These are phyloP conservation scores for Corvus moneduloides DNA, from an alignment of 2,113 vertebrate genomes.

Conservation along the genomic window DNA sequence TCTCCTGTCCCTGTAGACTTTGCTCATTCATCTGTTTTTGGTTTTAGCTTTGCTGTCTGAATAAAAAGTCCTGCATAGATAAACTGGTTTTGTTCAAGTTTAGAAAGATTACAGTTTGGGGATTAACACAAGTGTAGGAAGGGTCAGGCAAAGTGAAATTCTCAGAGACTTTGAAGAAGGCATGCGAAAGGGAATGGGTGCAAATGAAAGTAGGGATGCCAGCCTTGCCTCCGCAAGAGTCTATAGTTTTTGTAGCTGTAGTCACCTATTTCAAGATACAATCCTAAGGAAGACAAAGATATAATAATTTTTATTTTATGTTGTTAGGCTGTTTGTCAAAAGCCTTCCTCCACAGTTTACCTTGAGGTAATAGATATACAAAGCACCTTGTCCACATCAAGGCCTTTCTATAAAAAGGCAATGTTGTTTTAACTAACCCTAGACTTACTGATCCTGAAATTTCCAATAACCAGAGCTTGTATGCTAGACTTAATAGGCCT, in stretches of 20 bases:
- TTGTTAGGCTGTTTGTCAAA: neutral
- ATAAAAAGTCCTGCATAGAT: neutral
- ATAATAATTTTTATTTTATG: neutral
- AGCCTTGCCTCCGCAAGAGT: neutral
- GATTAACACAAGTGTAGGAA: neutral
- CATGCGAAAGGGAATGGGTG: neutral
- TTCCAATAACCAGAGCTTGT: neutral
- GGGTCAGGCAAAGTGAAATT: neutral
- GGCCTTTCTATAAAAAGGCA: neutral
- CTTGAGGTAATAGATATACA: neutral
- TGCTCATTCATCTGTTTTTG: neutral
- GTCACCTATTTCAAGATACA: neutral
- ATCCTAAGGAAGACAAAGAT: neutral
- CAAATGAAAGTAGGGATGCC: neutral
- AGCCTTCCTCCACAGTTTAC: neutral
- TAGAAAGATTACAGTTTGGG: neutral
- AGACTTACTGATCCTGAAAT: neutral
- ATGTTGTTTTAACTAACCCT: neutral
- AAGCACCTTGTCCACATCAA: neutral
- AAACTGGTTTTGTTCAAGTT: neutral
- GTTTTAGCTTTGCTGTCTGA: neutral
- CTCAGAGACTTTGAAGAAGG: neutral
- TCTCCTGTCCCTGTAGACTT: neutral
- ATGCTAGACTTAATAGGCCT: neutral
- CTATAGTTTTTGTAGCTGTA: neutral